Conservation (phyloP, 2,797 vertebrate genomes). For the Eurystomus glaucurus region DNA sequence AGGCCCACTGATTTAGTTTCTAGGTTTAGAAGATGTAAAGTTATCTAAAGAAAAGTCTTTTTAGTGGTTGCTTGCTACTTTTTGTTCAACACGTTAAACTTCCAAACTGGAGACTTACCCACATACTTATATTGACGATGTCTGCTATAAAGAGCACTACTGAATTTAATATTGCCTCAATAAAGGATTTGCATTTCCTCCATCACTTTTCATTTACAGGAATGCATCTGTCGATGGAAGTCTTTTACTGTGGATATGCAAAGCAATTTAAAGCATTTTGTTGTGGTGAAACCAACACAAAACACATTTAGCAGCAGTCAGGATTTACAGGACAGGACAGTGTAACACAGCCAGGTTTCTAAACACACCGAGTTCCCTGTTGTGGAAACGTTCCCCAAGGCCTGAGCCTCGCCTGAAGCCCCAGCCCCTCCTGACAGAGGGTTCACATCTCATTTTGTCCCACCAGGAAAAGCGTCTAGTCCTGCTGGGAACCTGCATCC, state of each 20-base stretch:
- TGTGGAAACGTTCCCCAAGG: background rate
- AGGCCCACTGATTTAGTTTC: background rate
- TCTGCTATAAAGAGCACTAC: background rate
- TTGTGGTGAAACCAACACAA: background rate
- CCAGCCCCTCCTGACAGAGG: background rate
- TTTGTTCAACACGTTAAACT: background rate
- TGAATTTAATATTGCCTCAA: background rate
- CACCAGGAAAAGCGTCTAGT: background rate
- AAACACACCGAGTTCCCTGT: background rate
- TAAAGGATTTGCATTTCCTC: conserved; percentile 8
- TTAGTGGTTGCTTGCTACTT: background rate
- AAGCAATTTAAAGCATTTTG: conserved; percentile 14
- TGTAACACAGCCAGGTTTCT: background rate
- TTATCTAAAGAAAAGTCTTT: background rate
- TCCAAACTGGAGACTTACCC: background rate
- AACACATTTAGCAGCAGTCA: background rate
- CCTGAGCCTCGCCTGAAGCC: background rate
- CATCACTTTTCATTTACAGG: conserved; percentile 30
- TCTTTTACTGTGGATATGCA: background rate
- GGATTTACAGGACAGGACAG: background rate
- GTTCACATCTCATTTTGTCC: background rate
- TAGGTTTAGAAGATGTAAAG: background rate
- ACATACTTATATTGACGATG: background rate
- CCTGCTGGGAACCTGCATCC: background rate
- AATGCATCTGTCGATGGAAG: background rate